Evolutionary conservation across 2,888 invertebrate species (phyloP).

Genomic region (Beris chalybata): DNA sequence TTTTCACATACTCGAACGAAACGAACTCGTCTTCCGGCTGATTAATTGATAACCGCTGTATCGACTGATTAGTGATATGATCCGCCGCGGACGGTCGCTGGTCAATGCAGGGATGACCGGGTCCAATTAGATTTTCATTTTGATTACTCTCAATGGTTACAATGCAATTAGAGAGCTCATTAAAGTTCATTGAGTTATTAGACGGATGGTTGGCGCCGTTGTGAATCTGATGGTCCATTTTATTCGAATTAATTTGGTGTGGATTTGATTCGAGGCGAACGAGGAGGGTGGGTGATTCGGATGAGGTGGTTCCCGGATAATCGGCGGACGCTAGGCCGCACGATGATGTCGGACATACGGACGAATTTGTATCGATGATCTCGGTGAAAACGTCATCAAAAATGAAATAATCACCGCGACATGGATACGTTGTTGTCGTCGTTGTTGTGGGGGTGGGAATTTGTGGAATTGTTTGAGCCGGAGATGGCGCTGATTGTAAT

Average conservation of each 20-base stretch:
- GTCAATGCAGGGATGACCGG: conserved; percentile 32
- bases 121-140: conserved; percentile 43
- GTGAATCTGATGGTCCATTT: conserved; percentile 16
- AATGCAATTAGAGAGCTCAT: conserved; percentile 58
- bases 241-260: conserved; percentile 19
- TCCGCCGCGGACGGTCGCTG: conserved; percentile 6
- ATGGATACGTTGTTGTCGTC: conserved; percentile 7
- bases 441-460: not conserved
- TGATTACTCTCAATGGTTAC: conserved; percentile 54
- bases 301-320: not conserved
- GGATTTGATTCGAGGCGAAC: conserved; percentile 31
- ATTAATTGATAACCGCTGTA: conserved; percentile 32
- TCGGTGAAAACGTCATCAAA: conserved; percentile 42
- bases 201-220: conserved; percentile 35
- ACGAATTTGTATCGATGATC: conserved; percentile 20
- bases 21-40: conserved; percentile 49
- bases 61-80: conserved; percentile 31
- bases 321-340: too few relatives aligned
- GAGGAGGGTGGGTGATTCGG: not conserved
- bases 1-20: conserved; percentile 56
- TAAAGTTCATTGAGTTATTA: conserved; percentile 57
- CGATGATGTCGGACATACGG: not conserved
- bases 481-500: conserved; percentile 27
- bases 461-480: conserved; percentile 28
- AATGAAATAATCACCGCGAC: conserved; percentile 35